A percentile compares a stretch with the other conserved stretches of the same genome.
These are phyloP conservation scores for Scolopax rusticola DNA, from an alignment of 2,797 vertebrate species.

Conservation along the genomic window DNA sequence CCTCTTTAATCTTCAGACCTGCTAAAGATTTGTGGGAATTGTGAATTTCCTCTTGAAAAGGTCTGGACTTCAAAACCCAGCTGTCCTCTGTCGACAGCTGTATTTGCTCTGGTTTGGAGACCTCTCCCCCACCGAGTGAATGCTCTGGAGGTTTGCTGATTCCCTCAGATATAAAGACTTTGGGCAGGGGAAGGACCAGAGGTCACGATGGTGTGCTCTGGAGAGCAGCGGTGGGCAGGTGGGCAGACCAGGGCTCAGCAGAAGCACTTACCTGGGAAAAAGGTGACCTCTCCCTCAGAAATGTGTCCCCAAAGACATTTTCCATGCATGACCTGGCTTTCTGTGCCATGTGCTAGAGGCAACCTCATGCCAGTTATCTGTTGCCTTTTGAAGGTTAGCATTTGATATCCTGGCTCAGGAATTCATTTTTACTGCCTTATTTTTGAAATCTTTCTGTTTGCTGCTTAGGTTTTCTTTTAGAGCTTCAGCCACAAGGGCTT, in stretches of 20 bases:
- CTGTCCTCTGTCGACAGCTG: background rate
- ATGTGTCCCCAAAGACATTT: background rate
- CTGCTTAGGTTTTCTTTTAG: background rate
- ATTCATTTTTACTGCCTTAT: background rate
- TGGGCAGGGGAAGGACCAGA: accelerated
- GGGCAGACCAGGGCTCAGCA: background rate
- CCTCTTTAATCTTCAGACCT: background rate
- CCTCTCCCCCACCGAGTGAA: accelerated
- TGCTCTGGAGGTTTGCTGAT: background rate
- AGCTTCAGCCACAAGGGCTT: background rate
- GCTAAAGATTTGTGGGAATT: background rate
- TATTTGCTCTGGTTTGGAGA: background rate
- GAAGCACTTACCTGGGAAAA: background rate
- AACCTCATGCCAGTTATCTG: background rate
- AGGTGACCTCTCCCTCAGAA: background rate
- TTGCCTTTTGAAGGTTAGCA: background rate
- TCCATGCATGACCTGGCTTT: background rate
- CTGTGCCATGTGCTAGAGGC: background rate
- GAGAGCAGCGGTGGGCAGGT: accelerated
- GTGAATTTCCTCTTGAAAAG: background rate
- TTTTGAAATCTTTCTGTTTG: background rate
- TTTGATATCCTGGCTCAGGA: background rate
- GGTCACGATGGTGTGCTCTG: accelerated
- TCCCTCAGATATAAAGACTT: accelerated
- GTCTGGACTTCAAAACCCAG: accelerated